These are phyloP conservation scores for Ips typographus DNA, from an alignment of 1,140 invertebrate genomes.

Conservation along the genomic window DNA sequence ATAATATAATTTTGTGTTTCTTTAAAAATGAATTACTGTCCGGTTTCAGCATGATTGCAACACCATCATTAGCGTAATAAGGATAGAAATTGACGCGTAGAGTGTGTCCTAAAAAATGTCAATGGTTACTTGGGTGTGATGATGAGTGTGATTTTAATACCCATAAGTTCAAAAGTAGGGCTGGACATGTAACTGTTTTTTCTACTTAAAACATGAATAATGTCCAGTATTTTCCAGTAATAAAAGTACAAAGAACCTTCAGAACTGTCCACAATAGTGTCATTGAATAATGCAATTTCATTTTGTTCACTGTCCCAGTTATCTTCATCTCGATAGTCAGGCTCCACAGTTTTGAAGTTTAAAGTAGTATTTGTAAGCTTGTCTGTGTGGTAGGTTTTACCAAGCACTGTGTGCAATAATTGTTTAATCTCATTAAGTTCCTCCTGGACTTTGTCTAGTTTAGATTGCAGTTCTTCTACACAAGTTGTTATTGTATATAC, in stretches of 20 bases:
- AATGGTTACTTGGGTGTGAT: too few relatives aligned
- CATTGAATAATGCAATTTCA: conserved; percentile 39
- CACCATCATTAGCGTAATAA: conserved; percentile 33
- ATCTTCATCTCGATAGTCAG: not conserved
- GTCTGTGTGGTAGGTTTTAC: too few relatives aligned
- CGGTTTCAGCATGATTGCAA: conserved; percentile 37
- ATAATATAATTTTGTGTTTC: conserved; percentile 40
- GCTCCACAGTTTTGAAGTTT: not conserved
- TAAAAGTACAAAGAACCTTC: conserved; percentile 39
- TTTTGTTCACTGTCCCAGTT: not conserved
- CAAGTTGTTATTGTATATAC: too few relatives aligned
- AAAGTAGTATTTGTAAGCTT: too few relatives aligned
- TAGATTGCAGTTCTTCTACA: not conserved
- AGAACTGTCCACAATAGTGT: conserved; percentile 35
- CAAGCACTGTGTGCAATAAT: too few relatives aligned
- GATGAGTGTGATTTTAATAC: conserved; percentile 20
- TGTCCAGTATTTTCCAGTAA: conserved; percentile 40
- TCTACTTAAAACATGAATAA: conserved; percentile 33
- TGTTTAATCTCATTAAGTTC: conserved; percentile 14
- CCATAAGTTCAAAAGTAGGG: conserved; percentile 38
- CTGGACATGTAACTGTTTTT: conserved; percentile 37
- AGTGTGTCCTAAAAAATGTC: conserved; percentile 36
- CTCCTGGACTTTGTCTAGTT: conserved; percentile 4
- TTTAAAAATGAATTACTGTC: conserved; percentile 38
- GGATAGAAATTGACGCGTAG: conserved; percentile 40